Percentiles rank a stretch among this genome's conserved stretches.
phyloP scores from a whole-genome alignment of 2,888 invertebrate genomes.

The Esperia sulphurella region DNA sequence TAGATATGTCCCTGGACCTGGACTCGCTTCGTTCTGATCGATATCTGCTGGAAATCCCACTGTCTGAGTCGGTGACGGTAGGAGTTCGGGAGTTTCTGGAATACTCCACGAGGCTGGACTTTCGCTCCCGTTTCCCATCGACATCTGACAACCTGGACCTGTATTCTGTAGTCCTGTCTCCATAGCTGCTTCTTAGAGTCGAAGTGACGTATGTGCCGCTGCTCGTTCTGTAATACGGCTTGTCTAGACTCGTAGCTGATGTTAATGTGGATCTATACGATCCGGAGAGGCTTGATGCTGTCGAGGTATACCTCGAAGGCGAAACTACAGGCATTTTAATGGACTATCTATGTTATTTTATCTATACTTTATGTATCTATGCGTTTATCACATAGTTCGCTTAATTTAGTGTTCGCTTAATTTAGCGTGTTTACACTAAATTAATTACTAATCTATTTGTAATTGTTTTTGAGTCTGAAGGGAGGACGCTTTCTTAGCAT shows the following conservation, averaged over 20 bases:
- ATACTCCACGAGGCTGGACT: slow-evolving; percentile 60
- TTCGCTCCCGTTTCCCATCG: slow-evolving; percentile 65
- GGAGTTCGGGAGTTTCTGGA: slow-evolving; percentile 57
- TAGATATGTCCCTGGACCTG: slow-evolving; percentile 73
- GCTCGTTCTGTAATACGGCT: slow-evolving; percentile 72
- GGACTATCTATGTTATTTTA: slow-evolving; percentile 12
- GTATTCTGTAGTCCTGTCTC: slow-evolving; percentile 60
- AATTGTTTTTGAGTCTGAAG: slow-evolving; percentile 47
- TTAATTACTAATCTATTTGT: slow-evolving; percentile 3
- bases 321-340: slow-evolving; percentile 79
- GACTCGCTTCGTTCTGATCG: slow-evolving; percentile 73
- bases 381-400: slow-evolving; percentile 18
- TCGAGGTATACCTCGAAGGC: slow-evolving; percentile 69
- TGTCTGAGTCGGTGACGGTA: slow-evolving; percentile 70
- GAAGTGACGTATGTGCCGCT: slow-evolving; percentile 65
- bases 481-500: slow-evolving; percentile 63
- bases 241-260: slow-evolving; percentile 70
- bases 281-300: slow-evolving; percentile 68
- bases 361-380: slow-evolving; percentile 10
- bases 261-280: slow-evolving; percentile 68
- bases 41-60: slow-evolving; percentile 57
- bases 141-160: slow-evolving; percentile 56
- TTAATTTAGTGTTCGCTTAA: slow-evolving; percentile 14
- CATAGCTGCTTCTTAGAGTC: slow-evolving; percentile 46
- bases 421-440: not conserved